These are phyloP conservation scores for Idaea dimidiata DNA, from an alignment of 2,888 invertebrate genomes.

Conservation along the genomic window DNA sequence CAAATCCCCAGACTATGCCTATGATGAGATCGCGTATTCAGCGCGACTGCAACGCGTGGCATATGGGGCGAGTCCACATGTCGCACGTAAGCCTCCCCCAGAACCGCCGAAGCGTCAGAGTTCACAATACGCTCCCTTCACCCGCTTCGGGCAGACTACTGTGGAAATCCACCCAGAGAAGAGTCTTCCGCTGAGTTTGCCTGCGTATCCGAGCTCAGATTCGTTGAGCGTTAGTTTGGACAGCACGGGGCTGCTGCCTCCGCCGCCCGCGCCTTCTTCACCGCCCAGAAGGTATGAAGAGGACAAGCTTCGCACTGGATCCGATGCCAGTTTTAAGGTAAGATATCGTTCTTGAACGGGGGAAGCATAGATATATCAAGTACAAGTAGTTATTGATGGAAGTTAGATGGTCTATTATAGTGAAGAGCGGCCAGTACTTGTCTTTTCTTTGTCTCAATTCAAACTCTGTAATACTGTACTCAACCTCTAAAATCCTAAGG, in stretches of 20 bases:
- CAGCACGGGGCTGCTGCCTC: constrained; percentile 83
- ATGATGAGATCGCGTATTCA: constrained; percentile 74
- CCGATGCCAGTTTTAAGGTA: constrained; percentile 92
- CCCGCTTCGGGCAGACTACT: constrained; percentile 80
- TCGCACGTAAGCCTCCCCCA: constrained; percentile 89
- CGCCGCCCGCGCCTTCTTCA: constrained; percentile 84
- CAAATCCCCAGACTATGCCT: constrained; percentile 70
- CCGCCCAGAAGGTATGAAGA: constrained; percentile 78
- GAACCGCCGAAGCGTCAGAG: constrained; percentile 90
- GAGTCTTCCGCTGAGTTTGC: constrained; percentile 81
- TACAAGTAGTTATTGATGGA: too few relatives aligned
- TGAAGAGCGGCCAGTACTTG: too few relatives aligned
- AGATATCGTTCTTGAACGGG: background rate
- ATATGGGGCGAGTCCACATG: constrained; percentile 85
- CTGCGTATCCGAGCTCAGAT: constrained; percentile 84
- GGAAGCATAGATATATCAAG: too few relatives aligned
- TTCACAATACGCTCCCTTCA: constrained; percentile 75
- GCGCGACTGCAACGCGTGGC: constrained; percentile 76
- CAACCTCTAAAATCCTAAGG: too few relatives aligned
- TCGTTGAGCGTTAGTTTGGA: constrained; percentile 83
- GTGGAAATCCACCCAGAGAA: constrained; percentile 82
- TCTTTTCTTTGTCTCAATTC: constrained; percentile 23
- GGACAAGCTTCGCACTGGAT: constrained; percentile 83
- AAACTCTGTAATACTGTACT: background rate
- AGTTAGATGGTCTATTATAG: too few relatives aligned